Evolutionary conservation across 2,113 vertebrate species (phyloP), one percentile per base, ranked within the genome.

Genomic region (Meleagris gallopavo): DNA sequence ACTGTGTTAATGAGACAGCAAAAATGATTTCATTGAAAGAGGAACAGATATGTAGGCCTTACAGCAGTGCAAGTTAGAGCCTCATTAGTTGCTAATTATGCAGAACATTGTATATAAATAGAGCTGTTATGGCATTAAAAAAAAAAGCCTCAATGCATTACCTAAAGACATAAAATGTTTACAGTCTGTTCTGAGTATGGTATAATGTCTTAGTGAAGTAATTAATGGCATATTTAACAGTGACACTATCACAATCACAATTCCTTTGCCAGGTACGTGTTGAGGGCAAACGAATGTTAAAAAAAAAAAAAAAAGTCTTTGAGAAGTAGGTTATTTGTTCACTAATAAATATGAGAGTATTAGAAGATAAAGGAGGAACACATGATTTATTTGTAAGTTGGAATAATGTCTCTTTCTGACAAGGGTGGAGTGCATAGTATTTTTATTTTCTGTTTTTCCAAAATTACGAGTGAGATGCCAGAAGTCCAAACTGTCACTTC

Each of bases 11-110:
- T 97, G 94, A 97, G 95, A 97, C 91, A 97, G 75, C 74, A 92
- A 94, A 97, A 97, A 94, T 91, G 60, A 97, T 97, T 97, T 96
- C 89, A 85, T 81, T 94, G 74, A 67, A 96, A 96, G 69, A 92
- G 78, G 89, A 96, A 85, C 54, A 97, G 93, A 85, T 95, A 96
- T 79, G 75, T 93, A 82, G 80, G 71, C 76, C 94, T 94, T 92
- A 88, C 90, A 96, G 86, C 89, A 96, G 76, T 81, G 74, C 70
- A 94, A 95, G 81, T 92, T 95, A 95, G 83, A 97, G 95, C 86
- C 86, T 97, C 95, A 91, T 97, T 97, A 97, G 96, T 94, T 96
- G 93, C 82, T 92, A 97, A 97, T 96, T 96, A 96, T 96, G 85
- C 83, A 86, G 93, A 97, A 91, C 93, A 86, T 52, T 91, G 80